Percentiles rank a stretch among this genome's conserved stretches.
Evolutionary conservation across 2,888 invertebrate species (phyloP).

Genomic region (Rhorus exstirpatorius): DNA sequence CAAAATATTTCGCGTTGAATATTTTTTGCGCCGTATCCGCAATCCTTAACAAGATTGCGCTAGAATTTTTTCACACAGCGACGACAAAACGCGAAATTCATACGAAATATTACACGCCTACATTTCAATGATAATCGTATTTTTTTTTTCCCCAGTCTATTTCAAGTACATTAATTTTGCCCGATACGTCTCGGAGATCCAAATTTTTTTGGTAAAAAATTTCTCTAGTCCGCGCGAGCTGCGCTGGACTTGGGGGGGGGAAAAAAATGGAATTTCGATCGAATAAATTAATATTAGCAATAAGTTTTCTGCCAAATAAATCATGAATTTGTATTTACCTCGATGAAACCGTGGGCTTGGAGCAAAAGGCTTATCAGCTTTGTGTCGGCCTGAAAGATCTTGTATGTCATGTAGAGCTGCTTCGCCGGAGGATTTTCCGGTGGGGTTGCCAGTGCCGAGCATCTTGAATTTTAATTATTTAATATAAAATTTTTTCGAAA

Average conservation of each 20-base stretch:
- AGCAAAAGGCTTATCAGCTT: slow-evolving; percentile 92
- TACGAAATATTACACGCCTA: too few species aligned
- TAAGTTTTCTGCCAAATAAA: slow-evolving; percentile 1
- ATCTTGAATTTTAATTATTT: slow-evolving; percentile 77
- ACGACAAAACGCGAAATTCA: too few species aligned
- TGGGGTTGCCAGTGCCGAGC: slow-evolving; percentile 83
- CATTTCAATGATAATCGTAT: too few species aligned
- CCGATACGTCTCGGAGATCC: too few species aligned
- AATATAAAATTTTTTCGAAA: too few species aligned
- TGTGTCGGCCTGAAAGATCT: slow-evolving; percentile 93
- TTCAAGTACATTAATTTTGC: too few species aligned
- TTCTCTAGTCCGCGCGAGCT: too few species aligned
- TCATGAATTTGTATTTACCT: slow-evolving; percentile 86
- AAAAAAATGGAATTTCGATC: too few species aligned
- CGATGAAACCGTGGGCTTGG: slow-evolving; percentile 92
- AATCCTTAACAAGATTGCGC: not conserved
- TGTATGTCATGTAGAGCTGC: slow-evolving; percentile 91
- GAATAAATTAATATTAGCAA: not conserved
- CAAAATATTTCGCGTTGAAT: not conserved
- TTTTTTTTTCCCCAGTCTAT: too few species aligned
- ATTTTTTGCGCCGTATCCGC: not conserved
- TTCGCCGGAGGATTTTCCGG: slow-evolving; percentile 85
- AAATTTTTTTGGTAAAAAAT: too few species aligned
- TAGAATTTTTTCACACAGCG: too few species aligned
- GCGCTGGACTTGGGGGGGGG: too few species aligned